phyloP scores from a whole-genome alignment of 2,113 vertebrate genomes.

The Apeltes quadracus region DNA sequence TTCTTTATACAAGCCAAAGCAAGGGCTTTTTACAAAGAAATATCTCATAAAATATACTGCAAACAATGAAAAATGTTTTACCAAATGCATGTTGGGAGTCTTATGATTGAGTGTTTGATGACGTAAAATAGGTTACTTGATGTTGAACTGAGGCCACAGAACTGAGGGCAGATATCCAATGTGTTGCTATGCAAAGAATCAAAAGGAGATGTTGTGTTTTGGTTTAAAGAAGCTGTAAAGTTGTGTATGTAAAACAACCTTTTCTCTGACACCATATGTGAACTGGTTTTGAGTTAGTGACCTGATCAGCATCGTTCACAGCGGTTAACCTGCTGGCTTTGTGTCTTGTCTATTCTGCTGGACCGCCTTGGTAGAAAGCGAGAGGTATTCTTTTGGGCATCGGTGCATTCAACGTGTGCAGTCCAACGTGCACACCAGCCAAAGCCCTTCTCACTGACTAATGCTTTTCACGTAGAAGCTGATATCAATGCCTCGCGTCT shows the following conservation, averaged over 20 bases:
- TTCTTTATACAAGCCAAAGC: not conserved
- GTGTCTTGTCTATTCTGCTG: slow-evolving; percentile 20
- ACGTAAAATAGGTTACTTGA: not conserved
- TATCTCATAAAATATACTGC: not conserved
- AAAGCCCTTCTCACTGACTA: slow-evolving; percentile 57
- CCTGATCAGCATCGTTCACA: slow-evolving; percentile 1
- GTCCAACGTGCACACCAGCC: slow-evolving; percentile 61
- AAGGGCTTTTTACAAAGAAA: not conserved
- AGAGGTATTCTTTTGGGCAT: slow-evolving; percentile 47
- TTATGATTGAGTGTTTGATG: not conserved
- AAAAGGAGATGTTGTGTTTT: not conserved
- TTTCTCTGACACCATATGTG: not conserved
- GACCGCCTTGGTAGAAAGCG: slow-evolving; percentile 44
- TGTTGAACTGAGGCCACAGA: not conserved
- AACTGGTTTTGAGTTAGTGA: slow-evolving; percentile 15
- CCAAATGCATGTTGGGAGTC: not conserved
- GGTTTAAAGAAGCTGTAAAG: not conserved
- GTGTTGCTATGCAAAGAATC: not conserved
- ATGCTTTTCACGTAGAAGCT: slow-evolving; percentile 58
- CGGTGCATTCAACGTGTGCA: slow-evolving; percentile 64
- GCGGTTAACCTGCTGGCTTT: slow-evolving; percentile 33
- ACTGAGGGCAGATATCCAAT: not conserved
- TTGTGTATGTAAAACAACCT: not conserved
- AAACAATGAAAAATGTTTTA: not conserved
- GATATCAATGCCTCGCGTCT: slow-evolving; percentile 46